Conservation (phyloP, 2,888 invertebrate genomes). For the Catocala sponsa region DNA sequence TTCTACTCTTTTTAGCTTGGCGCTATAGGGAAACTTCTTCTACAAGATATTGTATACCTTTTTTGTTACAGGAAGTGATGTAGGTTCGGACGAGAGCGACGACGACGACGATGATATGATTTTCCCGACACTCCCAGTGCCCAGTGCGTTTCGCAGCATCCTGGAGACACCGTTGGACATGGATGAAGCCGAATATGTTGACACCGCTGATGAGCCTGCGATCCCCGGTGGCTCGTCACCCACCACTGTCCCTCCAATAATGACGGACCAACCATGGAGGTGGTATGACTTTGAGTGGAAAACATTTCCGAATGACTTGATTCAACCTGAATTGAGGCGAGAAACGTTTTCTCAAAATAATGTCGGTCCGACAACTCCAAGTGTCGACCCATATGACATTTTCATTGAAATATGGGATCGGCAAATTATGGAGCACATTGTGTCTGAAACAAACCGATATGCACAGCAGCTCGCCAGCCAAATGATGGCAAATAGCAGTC, state of each 20-base stretch:
- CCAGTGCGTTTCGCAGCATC: neutral
- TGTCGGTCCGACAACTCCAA: slow-evolving; percentile 36
- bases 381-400: slow-evolving; percentile 35
- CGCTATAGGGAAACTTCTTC: neutral
- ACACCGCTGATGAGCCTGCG: neutral
- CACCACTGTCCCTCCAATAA: neutral
- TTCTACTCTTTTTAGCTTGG: too few species aligned
- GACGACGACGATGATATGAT: slow-evolving; percentile 3
- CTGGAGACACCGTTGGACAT: slow-evolving; percentile 13
- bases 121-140: neutral
- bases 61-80: slow-evolving; percentile 16
- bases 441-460: slow-evolving; percentile 42
- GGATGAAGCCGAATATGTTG: neutral
- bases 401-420: slow-evolving; percentile 49
- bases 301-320: slow-evolving; percentile 16
- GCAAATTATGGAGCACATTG: slow-evolving; percentile 47
- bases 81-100: slow-evolving; percentile 7
- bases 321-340: slow-evolving; percentile 23
- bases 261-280: neutral
- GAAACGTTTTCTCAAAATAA: slow-evolving; percentile 33
- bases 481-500: neutral
- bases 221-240: neutral
- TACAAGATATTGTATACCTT: neutral
- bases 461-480: slow-evolving; percentile 34
- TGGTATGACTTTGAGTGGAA: slow-evolving; percentile 27